Conservation (phyloP, 2,797 vertebrate species). For the Coreius guichenoti region DNA sequence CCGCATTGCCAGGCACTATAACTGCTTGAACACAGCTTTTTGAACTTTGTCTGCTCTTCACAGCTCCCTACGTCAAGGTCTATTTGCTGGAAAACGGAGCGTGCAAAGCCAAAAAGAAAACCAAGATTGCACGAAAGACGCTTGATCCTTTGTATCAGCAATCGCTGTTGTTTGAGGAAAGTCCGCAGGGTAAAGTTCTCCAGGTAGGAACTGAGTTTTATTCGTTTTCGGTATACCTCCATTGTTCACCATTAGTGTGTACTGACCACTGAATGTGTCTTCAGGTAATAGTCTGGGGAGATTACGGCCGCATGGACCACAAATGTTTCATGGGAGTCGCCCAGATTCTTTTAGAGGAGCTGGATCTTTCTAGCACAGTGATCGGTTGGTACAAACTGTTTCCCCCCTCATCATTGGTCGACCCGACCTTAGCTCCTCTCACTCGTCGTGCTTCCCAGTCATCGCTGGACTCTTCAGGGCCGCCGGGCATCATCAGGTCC, state of each 20-base stretch:
- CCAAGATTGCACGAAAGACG: conserved; percentile 99
- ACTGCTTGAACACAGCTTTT: not conserved
- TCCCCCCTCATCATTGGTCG: conserved; percentile 97
- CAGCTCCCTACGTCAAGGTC: conserved; percentile 98
- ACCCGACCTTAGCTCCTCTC: conserved; percentile 96
- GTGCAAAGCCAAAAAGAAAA: conserved; percentile 99
- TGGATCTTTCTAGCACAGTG: conserved; percentile 97
- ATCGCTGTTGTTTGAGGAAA: conserved; percentile 94
- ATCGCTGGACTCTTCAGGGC: conserved; percentile 96
- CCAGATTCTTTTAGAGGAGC: conserved; percentile 97
- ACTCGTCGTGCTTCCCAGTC: conserved; percentile 97
- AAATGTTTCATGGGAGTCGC: conserved; percentile 99
- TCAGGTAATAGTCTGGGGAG: conserved; percentile 98
- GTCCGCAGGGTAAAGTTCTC: conserved; percentile 97
- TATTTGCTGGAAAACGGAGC: conserved; percentile 96
- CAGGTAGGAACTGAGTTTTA: conserved; percentile 82
- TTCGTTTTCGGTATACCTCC: not conserved
- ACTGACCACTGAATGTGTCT: conserved; percentile 19
- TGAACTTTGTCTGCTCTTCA: conserved; percentile 30
- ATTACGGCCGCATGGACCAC: conserved; percentile 99
- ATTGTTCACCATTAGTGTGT: not conserved
- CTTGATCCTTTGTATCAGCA: conserved; percentile 98
- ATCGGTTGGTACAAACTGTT: conserved; percentile 99
- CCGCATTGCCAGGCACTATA: not conserved
- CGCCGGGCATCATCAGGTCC: conserved; percentile 90